These are phyloP conservation scores for Conchocele bisecta DNA, from an alignment of 2,888 invertebrate species.

Conservation along the genomic window DNA sequence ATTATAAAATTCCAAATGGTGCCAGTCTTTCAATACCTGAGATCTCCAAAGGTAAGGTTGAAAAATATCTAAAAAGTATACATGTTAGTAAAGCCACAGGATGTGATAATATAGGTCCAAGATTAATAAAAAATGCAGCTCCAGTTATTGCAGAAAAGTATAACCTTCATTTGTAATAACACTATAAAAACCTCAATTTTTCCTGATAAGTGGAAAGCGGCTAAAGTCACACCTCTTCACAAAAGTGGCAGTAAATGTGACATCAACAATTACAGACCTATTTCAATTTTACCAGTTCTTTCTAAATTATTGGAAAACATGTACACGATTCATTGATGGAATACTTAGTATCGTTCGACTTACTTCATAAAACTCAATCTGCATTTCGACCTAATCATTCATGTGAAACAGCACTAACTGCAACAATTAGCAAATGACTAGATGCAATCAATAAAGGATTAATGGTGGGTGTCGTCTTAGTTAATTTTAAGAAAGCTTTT, in stretches of 20 bases:
- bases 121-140: not conserved
- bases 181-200: not conserved
- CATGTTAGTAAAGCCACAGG: not conserved
- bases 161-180: not conserved
- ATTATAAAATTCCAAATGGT: not conserved
- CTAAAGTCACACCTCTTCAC: slow-evolving; percentile 7
- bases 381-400: no score
- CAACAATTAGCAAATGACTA: no score
- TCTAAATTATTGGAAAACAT: slow-evolving; percentile 3
- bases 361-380: not conserved
- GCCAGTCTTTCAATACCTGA: not conserved
- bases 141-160: not conserved
- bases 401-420: no score
- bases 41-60: not conserved
- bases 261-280: not conserved
- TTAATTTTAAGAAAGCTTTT: no score
- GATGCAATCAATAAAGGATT: no score
- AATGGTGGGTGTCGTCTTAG: no score
- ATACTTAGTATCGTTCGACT: not conserved
- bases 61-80: not conserved
- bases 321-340: slow-evolving; percentile 1
- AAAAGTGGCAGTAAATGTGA: not conserved
- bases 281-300: not conserved
- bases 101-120: not conserved
- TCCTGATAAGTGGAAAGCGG: not conserved